Base-by-base conservation (phyloP, 2,113 vertebrate species). In the Pogona vitticeps region DNA sequence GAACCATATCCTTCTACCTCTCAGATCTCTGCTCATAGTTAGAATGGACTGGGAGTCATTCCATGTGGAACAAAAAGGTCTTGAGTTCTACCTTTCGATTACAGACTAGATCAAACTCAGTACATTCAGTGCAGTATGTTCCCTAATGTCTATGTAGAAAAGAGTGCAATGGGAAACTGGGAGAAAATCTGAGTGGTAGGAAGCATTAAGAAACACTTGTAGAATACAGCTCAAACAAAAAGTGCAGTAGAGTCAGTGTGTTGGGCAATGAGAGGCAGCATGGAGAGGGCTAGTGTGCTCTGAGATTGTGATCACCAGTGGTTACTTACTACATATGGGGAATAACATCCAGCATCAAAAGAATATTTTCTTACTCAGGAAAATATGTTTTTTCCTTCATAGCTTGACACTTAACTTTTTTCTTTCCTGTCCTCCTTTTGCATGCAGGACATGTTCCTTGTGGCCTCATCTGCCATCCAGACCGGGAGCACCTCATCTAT, bases 401-500 rank as follows among this genome's bases (percentile, higher is more conserved):
- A 0, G 0, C 17, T 42, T 70, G 26, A 26, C 1, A 5, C 42
- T 52, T 31, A 38, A 52, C 17, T 83, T 42, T 58, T 52, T 2
- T 36, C 33, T 15, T 65, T 65, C 38, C 31, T 88, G 0, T 65
- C 85, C 70, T 36, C 20, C 61, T 81, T 88, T 80, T 42, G 91
- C 59, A 90, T 89, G 17, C 84, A 99, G 98, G 98, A 1, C 96
- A 97, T 0, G 94, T 98, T 5, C 91, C 92, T 7, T 95, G 82
- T 2, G 98, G 98, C 82, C 96, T 99, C 82, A 96, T 94, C 72
- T 96, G 97, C 40, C 98, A 99, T 89, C 98, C 98, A 3, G 96
- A 98, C 82, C 86, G 92, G 72, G 96, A 98, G 70, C 96, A 98
- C 77, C 76, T 98, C 18, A 89, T 99, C 82, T 99, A 98, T 75